Evolutionary conservation across 2,797 vertebrate species (phyloP), one percentile per base, ranked within the genome.

Genomic region (Xenopus petersii): DNA sequence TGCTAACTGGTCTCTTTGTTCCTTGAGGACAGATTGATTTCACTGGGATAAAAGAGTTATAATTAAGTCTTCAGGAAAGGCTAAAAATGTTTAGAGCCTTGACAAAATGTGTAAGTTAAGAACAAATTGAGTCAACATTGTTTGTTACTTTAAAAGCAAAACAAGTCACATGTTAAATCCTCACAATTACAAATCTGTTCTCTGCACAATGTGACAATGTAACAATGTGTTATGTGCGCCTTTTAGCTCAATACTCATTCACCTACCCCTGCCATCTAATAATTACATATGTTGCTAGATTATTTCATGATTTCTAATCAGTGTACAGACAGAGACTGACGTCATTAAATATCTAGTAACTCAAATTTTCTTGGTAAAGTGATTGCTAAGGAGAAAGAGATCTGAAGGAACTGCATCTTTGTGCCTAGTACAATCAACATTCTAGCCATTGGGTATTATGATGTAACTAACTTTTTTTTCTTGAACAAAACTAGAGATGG

Each of bases 11-110:
- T 33, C 56, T 54, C 47, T 72, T 73, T 73, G 65, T 73, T 60
- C 36, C 46, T 67, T 46, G 55, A 63, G 51, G 75, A 78, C 60
- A 69, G 59, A 46, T 64, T 64, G 54, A 48, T 68, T 73, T 48
- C 55, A 56, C 17, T 63, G 49, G 30, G 48, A 10, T 36, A 11
- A 47, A 78, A 78, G 48, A 73, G 71, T 69, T 78, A 73, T 70
- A 78, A 78, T 73, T 78, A 78, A 60, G 51, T 73, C 63, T 17
- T 78, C 65, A 73, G 42, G 63, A 58, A 68, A 58, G 26, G 67
- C 75, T 78, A 69, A 64, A 70, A 73, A 73, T 69, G 36, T 48
- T 64, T 61, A 12, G 17, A 62, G 58, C 47, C 17, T 47, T 67
- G 71, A 12, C 49, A 59, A 58, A 4, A 30, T 64, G n/a, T 61